These are phyloP conservation scores for Xanthostigma xanthostigma DNA, from an alignment of 2,888 invertebrate genomes.

Conservation along the genomic window DNA sequence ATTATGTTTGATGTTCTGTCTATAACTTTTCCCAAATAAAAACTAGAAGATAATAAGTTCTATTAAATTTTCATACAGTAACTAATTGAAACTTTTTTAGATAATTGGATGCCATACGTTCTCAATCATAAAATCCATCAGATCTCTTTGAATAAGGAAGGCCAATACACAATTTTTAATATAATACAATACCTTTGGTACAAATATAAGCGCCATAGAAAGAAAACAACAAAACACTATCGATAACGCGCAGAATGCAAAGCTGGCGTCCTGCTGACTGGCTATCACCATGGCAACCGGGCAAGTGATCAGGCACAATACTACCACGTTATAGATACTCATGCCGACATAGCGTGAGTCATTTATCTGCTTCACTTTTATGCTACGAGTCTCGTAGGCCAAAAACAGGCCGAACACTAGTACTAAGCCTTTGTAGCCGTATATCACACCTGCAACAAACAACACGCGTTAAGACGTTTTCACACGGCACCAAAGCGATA, in stretches of 20 bases:
- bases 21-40: too few relatives aligned
- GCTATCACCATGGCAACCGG: slow-evolving; percentile 96
- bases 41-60: too few relatives aligned
- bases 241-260: slow-evolving; percentile 89
- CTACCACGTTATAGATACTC: slow-evolving; percentile 99
- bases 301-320: slow-evolving; percentile 92
- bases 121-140: too few relatives aligned
- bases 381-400: slow-evolving; percentile 94
- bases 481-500: too few relatives aligned
- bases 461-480: neutral
- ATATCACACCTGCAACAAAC: slow-evolving; percentile 62
- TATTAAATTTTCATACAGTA: too few relatives aligned
- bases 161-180: neutral
- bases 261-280: slow-evolving; percentile 94
- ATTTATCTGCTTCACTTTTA: slow-evolving; percentile 94
- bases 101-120: too few relatives aligned
- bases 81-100: too few relatives aligned
- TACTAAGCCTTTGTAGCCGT: slow-evolving; percentile 93
- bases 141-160: too few relatives aligned
- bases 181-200: slow-evolving; percentile 67
- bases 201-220: slow-evolving; percentile 96
- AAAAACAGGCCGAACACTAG: slow-evolving; percentile 94
- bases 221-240: slow-evolving; percentile 97
- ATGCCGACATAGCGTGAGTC: slow-evolving; percentile 97
- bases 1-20: too few relatives aligned